Percentiles rank a stretch among this genome's conserved stretches.
Evolutionary conservation across 2,888 invertebrate species (phyloP).

Genomic region (Philaethria dido): DNA sequence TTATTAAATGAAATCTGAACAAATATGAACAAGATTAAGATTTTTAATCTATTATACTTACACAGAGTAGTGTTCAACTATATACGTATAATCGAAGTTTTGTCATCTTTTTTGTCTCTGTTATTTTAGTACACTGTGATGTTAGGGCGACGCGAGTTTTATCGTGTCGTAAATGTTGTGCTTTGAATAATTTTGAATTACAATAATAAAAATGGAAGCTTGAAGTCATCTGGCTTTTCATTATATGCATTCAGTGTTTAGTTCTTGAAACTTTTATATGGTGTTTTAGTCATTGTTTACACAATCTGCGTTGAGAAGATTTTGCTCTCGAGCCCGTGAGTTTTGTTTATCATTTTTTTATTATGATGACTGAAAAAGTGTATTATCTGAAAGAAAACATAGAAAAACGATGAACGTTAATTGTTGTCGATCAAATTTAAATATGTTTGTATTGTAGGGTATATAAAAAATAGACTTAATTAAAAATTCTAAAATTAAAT

Average conservation of each 20-base stretch:
- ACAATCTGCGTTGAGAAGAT: not conserved
- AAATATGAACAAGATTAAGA: too few relatives aligned
- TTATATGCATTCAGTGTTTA: not conserved
- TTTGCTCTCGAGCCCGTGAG: conserved; percentile 1
- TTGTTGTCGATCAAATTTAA: not conserved
- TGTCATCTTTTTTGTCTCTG: not conserved
- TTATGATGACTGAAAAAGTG: conserved; percentile 18
- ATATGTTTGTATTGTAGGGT: not conserved
- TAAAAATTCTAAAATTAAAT: not conserved
- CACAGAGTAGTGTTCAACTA: not conserved
- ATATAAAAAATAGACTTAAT: not conserved
- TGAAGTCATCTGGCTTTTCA: not conserved
- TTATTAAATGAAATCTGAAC: too few relatives aligned
- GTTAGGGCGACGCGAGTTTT: conserved; percentile 15
- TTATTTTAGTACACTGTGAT: not conserved
- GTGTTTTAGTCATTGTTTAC: not conserved
- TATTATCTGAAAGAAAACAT: not conserved
- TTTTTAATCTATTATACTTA: too few relatives aligned
- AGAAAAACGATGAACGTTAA: conserved; percentile 9
- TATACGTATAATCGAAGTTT: not conserved
- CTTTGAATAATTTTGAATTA: conserved; percentile 11
- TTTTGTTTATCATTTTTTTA: conserved; percentile 29
- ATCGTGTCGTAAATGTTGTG: conserved; percentile 11
- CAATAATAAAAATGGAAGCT: not conserved
- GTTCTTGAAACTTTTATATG: not conserved